Evolutionary conservation across 2,797 vertebrate genomes (phyloP).

Genomic region (Onychomys leucogaster): DNA sequence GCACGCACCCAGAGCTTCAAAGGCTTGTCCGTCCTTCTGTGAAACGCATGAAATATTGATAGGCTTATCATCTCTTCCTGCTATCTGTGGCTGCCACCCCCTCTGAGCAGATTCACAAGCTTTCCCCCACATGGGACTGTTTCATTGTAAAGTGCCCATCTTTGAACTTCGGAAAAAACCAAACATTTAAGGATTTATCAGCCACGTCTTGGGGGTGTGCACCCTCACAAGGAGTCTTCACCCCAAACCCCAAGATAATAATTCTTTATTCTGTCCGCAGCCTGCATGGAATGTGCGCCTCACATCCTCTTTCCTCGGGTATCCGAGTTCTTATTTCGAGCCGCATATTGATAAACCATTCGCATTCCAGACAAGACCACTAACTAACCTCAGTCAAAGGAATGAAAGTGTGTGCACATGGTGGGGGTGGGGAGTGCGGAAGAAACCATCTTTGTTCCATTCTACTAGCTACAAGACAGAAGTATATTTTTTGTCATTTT

Average conservation of each 20-base stretch:
- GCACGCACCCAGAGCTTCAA: background rate
- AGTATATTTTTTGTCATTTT: too few species aligned
- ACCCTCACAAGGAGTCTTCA: background rate
- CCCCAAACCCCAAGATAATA: background rate
- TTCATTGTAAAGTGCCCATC: background rate
- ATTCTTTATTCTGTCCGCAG: background rate
- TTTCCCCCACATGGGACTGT: background rate
- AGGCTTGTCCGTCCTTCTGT: background rate
- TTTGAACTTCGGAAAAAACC: background rate
- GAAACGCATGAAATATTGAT: background rate
- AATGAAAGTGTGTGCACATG: background rate
- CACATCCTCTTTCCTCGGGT: background rate
- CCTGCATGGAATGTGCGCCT: background rate
- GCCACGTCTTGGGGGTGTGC: background rate
- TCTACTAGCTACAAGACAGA: background rate
- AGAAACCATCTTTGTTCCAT: background rate
- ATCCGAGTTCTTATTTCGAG: background rate
- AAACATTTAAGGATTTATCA: background rate
- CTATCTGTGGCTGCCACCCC: background rate
- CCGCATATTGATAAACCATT: background rate
- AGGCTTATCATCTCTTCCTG: background rate
- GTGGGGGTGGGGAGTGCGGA: too few species aligned
- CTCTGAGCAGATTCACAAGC: background rate
- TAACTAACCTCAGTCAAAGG: constrained; percentile 2
- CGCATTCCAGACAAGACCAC: background rate